Percentiles rank a stretch among this genome's conserved stretches.
Evolutionary conservation across 64 coral and sea anemone genomes (phyloP).

Genomic region (Montipora foliosa): DNA sequence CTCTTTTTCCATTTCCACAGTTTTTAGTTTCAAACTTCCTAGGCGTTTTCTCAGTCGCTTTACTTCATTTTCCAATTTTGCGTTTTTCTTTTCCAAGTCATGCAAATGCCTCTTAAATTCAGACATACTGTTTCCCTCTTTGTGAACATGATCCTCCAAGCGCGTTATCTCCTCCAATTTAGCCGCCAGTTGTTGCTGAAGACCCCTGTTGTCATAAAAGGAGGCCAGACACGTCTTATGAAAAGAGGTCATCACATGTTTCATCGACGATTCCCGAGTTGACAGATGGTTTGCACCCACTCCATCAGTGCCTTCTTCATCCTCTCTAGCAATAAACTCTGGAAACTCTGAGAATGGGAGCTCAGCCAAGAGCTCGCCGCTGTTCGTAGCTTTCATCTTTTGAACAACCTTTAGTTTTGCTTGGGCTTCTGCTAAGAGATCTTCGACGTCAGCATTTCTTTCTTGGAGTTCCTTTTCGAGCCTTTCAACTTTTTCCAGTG

Average conservation of each 20-base stretch:
- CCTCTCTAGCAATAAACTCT: constrained; percentile 35
- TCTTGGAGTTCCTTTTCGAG: constrained; percentile 69
- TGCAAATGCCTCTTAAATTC: constrained; percentile 78
- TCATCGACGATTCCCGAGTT: constrained; percentile 49
- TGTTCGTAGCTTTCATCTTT: constrained; percentile 72
- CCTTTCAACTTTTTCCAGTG: constrained; percentile 63
- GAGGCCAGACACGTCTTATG: constrained; percentile 75
- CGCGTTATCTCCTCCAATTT: constrained; percentile 43
- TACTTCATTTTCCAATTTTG: constrained; percentile 82
- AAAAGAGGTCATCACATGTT: constrained; percentile 72
- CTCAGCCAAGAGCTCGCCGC: constrained; percentile 63
- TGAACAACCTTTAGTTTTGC: constrained; percentile 88
- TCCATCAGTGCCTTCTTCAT: constrained; percentile 36
- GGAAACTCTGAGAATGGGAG: constrained; percentile 17
- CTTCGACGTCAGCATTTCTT: constrained; percentile 63
- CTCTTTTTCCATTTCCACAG: constrained; percentile 76
- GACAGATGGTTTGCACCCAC: constrained; percentile 29
- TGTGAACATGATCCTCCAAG: constrained; percentile 69
- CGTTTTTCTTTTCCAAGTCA: constrained; percentile 86
- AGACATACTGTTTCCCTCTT: constrained; percentile 71
- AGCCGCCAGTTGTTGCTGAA: constrained; percentile 60
- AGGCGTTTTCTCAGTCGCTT: constrained; percentile 77
- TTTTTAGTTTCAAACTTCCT: constrained; percentile 74
- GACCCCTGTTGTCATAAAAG: constrained; percentile 77
- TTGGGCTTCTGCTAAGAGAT: constrained; percentile 82